Evolutionary conservation across 2,888 invertebrate genomes (phyloP), one percentile per base, ranked within the genome.

Genomic region (Thecocarcelia acutangulata): DNA sequence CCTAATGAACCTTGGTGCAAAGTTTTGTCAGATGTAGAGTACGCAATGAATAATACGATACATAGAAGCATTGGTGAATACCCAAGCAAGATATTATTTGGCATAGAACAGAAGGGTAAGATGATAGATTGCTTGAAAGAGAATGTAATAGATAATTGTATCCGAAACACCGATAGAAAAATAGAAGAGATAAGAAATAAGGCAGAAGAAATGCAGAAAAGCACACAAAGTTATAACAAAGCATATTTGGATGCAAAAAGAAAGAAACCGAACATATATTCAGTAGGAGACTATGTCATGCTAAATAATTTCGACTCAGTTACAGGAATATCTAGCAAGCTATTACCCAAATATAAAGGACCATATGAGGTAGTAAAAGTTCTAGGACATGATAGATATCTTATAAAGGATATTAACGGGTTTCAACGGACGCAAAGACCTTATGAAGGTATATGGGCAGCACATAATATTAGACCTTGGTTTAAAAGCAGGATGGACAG

Each of bases 1-100:
- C n/a, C n/a, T n/a, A n/a, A n/a, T n/a, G n/a, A n/a, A n/a, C n/a
- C n/a, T n/a, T n/a, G n/a, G n/a, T n/a, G n/a, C n/a, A n/a, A n/a
- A n/a, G n/a, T n/a, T n/a, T 54, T 83, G 13, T 17, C 66, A 19
- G 64, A 59, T 0, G 70, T 83, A 0, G 80, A 84, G 40, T 28
- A 68, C 28, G 73, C 83, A 1, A 52, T 84, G 54, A 83, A 84
- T 46, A 84, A 84, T 33, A 83, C 81, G 0, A 21, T 82, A 12
- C 79, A 80, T 28, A 83, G 83, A 19, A 69, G 72, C n/a, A 66
- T 79, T 28, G n/a, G n/a, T n/a, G n/a, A n/a, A n/a, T n/a, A n/a
- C n/a, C n/a, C n/a, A n/a, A n/a, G n/a, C n/a, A n/a, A 37, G 50
- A 72, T 83, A 54, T 48, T 81, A 9, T 81, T 83, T 52, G 79